Base-by-base conservation (phyloP, 2,797 vertebrate genomes). In the Fistularia tabacaria region DNA sequence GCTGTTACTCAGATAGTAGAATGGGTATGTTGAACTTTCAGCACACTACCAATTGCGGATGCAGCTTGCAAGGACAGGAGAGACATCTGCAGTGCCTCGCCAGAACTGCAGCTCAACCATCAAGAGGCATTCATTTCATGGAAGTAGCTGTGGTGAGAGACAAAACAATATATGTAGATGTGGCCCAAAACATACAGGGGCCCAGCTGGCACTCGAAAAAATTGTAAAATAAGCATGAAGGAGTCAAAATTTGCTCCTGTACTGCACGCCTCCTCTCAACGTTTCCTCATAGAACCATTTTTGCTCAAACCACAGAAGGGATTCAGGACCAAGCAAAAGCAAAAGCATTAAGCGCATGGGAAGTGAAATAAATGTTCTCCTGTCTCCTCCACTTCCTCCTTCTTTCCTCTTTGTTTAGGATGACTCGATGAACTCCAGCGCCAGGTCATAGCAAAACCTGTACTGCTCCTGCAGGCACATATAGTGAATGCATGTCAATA, bases 401-500 rank as follows among this genome's bases (percentile, higher is more conserved):
- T 7, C 14, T 50, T 45, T 12, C 15, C n/a, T 14, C 38, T 61
- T 38, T 7, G 73, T 87, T 89, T 98, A 98, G 5, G 95, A 96
- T 1, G 94, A 94, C 73, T 99, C 97, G 57, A 98, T 91, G 82
- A 96, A 99, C 82, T 99, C 97, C 89, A 98, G 80, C 0, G 95
- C 92, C 53, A 99, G 92, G 39, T 99, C 97, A 0, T 98, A 99
- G 86, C 94, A 96, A 90, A 99, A 99, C 41, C 97, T 94, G 74
- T 99, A 99, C 73, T 99, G 97, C 64, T 99, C 97, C 97, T 99
- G 80, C 14, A 64, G 51, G 68, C 10, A 45, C 40, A 73, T 7
- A 66, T 2, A 73, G 13, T 40, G 10, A 52, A 7, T 10, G 15
- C 13, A 36, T 25, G 39, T 40, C 10, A 40, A 1, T 36, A 10